Percentiles rank a stretch among this genome's conserved stretches.
phyloP scores from a whole-genome alignment of 1,140 invertebrate species.

The Hermatobates lingyangjiaoensis region DNA sequence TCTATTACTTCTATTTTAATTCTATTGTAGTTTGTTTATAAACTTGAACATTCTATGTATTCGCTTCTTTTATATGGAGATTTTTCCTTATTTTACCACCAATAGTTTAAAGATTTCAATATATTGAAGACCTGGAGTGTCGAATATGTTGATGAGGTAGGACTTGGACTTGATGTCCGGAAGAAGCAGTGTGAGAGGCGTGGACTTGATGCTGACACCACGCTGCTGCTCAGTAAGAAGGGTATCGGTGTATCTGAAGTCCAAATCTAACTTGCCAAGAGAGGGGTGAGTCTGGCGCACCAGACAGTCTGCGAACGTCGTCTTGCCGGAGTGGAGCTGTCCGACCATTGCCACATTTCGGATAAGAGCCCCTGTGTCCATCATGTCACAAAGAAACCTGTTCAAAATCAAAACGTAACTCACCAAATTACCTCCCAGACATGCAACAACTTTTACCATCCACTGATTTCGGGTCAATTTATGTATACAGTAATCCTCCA shows the following conservation, averaged over 20 bases:
- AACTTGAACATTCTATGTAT: too few species aligned
- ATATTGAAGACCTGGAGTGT: conserved; percentile 61
- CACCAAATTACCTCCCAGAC: too few species aligned
- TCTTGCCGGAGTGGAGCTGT: conserved; percentile 98
- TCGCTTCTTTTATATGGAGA: too few species aligned
- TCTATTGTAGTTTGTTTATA: too few species aligned
- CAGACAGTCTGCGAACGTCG: conserved; percentile 92
- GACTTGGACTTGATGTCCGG: conserved; percentile 90
- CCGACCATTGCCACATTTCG: conserved; percentile 91
- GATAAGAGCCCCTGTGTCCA: conserved; percentile 89
- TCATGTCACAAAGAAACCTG: conserved; percentile 82
- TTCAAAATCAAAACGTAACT: too few species aligned
- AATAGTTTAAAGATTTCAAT: conserved; percentile 2
- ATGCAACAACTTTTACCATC: too few species aligned
- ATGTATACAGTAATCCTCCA: too few species aligned
- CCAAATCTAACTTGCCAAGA: conserved; percentile 49
- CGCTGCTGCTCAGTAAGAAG: conserved; percentile 95
- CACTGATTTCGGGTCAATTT: too few species aligned
- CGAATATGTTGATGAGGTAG: conserved; percentile 88
- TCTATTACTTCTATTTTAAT: too few species aligned
- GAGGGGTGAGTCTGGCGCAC: conserved; percentile 93
- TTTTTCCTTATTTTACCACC: too few species aligned
- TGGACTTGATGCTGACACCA: conserved; percentile 92
- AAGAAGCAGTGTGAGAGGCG: conserved; percentile 82
- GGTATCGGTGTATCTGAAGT: conserved; percentile 88